Conservation (phyloP, 2,888 invertebrate genomes). For the Lymantria monacha region DNA sequence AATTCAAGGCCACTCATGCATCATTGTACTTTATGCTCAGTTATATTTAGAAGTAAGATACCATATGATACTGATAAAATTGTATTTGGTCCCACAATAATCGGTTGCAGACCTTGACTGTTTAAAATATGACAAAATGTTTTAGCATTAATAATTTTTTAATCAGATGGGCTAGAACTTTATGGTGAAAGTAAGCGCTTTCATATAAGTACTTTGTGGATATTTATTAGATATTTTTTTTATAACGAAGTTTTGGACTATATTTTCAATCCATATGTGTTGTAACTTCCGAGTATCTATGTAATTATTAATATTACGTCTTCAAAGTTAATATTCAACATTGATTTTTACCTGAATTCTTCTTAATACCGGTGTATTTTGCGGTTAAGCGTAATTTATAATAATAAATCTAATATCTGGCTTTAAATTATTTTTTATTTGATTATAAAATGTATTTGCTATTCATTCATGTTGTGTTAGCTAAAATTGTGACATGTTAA, state of each 20-base stretch:
- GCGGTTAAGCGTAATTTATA: conserved; percentile 14
- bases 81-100: conserved; percentile 25
- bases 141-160: neutral
- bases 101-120: conserved; percentile 21
- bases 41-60: conserved; percentile 68
- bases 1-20: conserved; percentile 49
- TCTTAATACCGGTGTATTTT: conserved; percentile 16
- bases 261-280: too few species aligned
- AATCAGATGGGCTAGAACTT: neutral
- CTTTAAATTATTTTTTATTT: conserved; percentile 18
- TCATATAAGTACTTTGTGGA: neutral
- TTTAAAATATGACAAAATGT: conserved; percentile 6
- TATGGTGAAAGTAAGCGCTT: neutral
- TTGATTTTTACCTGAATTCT: neutral
- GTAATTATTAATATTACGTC: too few species aligned
- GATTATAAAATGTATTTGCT: neutral
- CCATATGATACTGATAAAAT: conserved; percentile 30
- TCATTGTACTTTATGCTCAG: conserved; percentile 76
- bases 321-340: neutral
- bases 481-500: conserved; percentile 7
- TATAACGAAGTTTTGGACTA: neutral
- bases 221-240: neutral
- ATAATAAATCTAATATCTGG: conserved; percentile 19
- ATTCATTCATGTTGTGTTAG: conserved; percentile 3
- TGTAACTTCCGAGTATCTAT: too few species aligned